These are phyloP conservation scores for Malthinus seriepunctatus DNA, from an alignment of 2,888 invertebrate genomes.

Conservation along the genomic window DNA sequence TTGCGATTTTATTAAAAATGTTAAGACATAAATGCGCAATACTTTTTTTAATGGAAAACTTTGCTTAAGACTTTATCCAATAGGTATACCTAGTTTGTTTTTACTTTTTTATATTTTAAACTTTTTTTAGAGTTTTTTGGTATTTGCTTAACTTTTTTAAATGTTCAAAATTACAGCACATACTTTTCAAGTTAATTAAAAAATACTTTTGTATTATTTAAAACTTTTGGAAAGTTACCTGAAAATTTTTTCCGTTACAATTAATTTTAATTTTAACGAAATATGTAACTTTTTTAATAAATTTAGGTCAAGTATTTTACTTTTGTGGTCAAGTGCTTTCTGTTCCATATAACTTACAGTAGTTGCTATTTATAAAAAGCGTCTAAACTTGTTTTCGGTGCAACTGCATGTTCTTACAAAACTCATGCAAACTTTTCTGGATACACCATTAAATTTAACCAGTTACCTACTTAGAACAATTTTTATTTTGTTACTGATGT, in stretches of 20 bases:
- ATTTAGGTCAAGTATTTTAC: slow-evolving; percentile 26
- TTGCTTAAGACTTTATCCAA: too few species aligned
- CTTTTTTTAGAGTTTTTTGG: not conserved
- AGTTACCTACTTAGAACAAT: too few species aligned
- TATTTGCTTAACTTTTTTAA: not conserved
- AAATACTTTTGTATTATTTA: not conserved
- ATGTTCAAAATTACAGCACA: not conserved
- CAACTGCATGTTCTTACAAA: not conserved
- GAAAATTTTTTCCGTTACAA: not conserved
- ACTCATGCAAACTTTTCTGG: too few species aligned
- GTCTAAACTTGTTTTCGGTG: not conserved
- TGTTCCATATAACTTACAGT: slow-evolving; percentile 17
- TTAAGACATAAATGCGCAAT: too few species aligned
- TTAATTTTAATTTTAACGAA: not conserved
- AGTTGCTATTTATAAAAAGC: slow-evolving; percentile 23
- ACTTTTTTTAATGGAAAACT: too few species aligned
- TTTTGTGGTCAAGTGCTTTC: slow-evolving; percentile 25
- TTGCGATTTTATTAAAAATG: not conserved
- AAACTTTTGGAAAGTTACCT: not conserved
- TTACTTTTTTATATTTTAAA: not conserved
- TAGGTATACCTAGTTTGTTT: too few species aligned
- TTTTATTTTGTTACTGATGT: too few species aligned
- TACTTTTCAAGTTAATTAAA: too few species aligned
- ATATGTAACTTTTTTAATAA: not conserved
- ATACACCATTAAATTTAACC: too few species aligned